Percentiles rank a stretch among this genome's conserved stretches.
phyloP scores from a whole-genome alignment of 2,888 invertebrate species.

The Tricholauxania praeusta region DNA sequence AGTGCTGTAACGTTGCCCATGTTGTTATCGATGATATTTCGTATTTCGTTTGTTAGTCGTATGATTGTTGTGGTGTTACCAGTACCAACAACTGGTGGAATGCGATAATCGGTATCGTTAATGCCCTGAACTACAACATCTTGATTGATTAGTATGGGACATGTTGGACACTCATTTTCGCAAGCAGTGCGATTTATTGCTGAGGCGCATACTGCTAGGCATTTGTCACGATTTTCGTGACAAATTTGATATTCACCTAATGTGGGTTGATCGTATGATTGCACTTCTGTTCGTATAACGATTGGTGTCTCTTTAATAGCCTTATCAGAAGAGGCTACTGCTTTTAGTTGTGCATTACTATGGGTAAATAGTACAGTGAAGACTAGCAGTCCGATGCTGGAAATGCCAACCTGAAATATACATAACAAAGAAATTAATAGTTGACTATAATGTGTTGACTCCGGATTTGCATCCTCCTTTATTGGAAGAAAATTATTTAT shows the following conservation, averaged over 20 bases:
- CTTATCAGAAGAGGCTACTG: conserved; percentile 5
- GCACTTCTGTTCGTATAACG: conserved; percentile 57
- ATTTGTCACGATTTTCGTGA: conserved; percentile 51
- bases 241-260: conserved; percentile 58
- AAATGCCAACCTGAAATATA: no score
- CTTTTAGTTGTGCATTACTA: no score
- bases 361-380: no score
- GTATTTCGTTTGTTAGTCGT: conserved; percentile 59
- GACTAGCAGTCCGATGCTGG: no score
- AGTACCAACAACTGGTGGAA: conserved; percentile 34
- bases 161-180: conserved; percentile 54
- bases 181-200: conserved; percentile 42
- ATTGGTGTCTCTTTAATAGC: conserved; percentile 45
- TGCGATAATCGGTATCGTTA: conserved; percentile 56
- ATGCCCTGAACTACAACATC: conserved; percentile 59
- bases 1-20: conserved; percentile 53
- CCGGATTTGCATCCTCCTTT: no score
- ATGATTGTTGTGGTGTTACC: conserved; percentile 61
- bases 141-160: conserved; percentile 57
- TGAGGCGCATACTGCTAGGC: conserved; percentile 48
- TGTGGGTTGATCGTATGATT: conserved; percentile 59
- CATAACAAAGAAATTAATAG: no score
- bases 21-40: conserved; percentile 55
- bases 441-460: no score
- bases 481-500: no score